Evolutionary conservation across 2,888 invertebrate species (phyloP), one percentile per base, ranked within the genome.

Genomic region (Bombyx huttoni): DNA sequence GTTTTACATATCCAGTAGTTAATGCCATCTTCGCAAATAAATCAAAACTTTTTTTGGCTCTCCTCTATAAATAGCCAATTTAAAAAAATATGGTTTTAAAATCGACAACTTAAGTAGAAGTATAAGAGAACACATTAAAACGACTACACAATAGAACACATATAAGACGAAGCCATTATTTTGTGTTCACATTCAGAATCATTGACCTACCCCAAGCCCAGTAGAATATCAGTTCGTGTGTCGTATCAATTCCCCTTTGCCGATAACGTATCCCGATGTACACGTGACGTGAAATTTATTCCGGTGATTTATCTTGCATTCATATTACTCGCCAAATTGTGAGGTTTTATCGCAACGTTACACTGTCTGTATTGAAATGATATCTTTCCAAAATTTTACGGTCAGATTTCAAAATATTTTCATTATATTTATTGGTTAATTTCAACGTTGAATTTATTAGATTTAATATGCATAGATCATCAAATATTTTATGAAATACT

Each of bases 271-370:
- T 84, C 84, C 86, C 78, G 78, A 73, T 70, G 78, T 78, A 75
- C 81, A 84, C 84, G 84, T 86, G 87, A 86, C 84, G 65, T 68
- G 81, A 80, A 85, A 86, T 86, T 86, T 81, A 85, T 86, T 79
- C 78, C 77, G 74, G 71, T 76, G 78, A 87, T 87, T 85, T 84
- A 83, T 87, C 84, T 79, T 75, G 75, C 77, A 81, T 83, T 85
- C 85, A 79, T 79, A 81, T 85, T 79, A 80, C 75, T 73, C 69
- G 75, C 72, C 68, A 78, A 82, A 81, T 81, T 81, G 78, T 73
- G 76, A 78, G 78, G 78, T 81, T 75, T 79, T 86, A 84, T 82
- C 83, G 65, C 73, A 62, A 72, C 68, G 68, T 66, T 67, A 65
- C 61, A 45, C 35, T 52, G 10, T 13, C 50, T 33, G 50, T 40